Conservation (phyloP, 2,113 vertebrate species). For the Nothocercus nigrocapillus region DNA sequence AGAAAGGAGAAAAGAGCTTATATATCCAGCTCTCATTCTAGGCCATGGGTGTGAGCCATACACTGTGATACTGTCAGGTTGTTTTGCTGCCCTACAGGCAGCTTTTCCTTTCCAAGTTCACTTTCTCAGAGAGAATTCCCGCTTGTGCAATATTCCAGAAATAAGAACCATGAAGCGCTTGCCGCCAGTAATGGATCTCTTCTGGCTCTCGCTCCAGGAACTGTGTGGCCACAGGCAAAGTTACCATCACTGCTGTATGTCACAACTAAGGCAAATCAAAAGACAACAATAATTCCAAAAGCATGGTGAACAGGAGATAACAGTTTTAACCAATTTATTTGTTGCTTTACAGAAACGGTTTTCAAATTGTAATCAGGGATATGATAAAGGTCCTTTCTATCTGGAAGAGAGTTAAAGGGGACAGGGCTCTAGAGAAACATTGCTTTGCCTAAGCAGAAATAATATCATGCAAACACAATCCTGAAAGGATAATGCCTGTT, state of each 20-base stretch:
- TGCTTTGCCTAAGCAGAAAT: neutral
- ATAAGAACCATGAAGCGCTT: neutral
- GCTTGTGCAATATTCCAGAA: accelerated
- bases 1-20: neutral
- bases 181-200: neutral
- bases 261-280: neutral
- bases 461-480: no score
- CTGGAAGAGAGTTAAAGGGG: neutral
- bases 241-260: accelerated
- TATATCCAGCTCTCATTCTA: neutral
- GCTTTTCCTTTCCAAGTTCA: neutral
- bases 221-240: neutral
- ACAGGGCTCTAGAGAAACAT: neutral
- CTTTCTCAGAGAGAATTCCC: neutral
- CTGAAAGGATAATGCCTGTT: neutral
- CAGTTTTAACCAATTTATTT: neutral
- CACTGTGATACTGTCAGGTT: neutral
- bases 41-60: neutral
- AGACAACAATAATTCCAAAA: neutral
- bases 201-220: neutral
- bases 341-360: neutral
- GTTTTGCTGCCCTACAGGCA: neutral
- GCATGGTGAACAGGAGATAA: neutral
- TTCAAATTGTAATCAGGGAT: neutral
- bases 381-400: neutral